phyloP scores from a whole-genome alignment of 2,113 vertebrate species.

The Poeciliopsis occidentalis region DNA sequence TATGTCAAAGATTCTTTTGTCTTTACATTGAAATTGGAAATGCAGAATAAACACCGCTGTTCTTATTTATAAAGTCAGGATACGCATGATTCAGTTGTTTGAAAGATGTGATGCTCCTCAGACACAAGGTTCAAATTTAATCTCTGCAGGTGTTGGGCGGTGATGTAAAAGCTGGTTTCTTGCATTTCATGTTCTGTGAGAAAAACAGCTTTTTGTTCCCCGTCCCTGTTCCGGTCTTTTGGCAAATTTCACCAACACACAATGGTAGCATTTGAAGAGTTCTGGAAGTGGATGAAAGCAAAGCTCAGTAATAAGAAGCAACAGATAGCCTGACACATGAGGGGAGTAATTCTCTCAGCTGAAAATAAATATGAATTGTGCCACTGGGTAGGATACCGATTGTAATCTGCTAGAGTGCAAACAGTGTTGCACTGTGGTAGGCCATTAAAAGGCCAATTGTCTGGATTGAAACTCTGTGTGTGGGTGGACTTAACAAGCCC shows the following conservation, averaged over 20 bases:
- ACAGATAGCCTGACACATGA: slow-evolving; percentile 86
- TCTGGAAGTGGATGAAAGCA: slow-evolving; percentile 89
- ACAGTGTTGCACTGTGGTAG: slow-evolving; percentile 86
- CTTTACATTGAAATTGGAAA: background rate
- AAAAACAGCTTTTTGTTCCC: slow-evolving; percentile 66
- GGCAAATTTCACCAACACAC: slow-evolving; percentile 82
- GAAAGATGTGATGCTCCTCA: background rate
- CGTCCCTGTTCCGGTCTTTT: slow-evolving; percentile 66
- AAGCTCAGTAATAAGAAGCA: slow-evolving; percentile 87
- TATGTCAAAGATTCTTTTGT: slow-evolving; percentile 3
- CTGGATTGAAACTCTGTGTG: slow-evolving; percentile 67
- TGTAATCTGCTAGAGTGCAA: slow-evolving; percentile 83
- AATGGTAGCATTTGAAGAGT: slow-evolving; percentile 84
- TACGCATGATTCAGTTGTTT: slow-evolving; percentile 26
- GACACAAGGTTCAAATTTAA: slow-evolving; percentile 39
- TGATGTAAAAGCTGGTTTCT: slow-evolving; percentile 47
- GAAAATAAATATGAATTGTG: slow-evolving; percentile 90
- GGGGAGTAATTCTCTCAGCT: slow-evolving; percentile 84
- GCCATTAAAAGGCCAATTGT: slow-evolving; percentile 86
- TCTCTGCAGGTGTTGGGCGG: slow-evolving; percentile 65
- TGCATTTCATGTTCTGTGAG: slow-evolving; percentile 13
- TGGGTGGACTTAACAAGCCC: slow-evolving; percentile 83
- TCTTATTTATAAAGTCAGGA: slow-evolving; percentile 15
- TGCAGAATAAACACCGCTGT: slow-evolving; percentile 9
- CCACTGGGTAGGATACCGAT: slow-evolving; percentile 81